A percentile compares a stretch with the other conserved stretches of the same genome.
These are phyloP conservation scores for Endomychus coccineus DNA, from an alignment of 2,888 invertebrate genomes.

Conservation along the genomic window DNA sequence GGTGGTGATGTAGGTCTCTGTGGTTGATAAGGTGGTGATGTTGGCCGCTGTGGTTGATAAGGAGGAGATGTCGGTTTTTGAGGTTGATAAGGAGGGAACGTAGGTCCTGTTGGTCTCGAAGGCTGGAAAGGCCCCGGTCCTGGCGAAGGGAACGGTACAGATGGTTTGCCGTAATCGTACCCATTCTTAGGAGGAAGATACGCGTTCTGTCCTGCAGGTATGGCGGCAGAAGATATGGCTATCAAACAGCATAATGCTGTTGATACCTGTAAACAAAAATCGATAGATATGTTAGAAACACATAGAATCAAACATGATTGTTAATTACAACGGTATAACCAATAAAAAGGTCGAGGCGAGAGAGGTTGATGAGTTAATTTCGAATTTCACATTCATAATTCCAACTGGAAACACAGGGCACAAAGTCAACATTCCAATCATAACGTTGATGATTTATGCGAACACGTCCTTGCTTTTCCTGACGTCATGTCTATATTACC, in stretches of 20 bases:
- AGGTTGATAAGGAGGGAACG: constrained; percentile 22
- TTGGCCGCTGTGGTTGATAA: constrained; percentile 11
- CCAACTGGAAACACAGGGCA: no score
- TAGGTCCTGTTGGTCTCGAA: constrained; percentile 25
- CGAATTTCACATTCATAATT: no score
- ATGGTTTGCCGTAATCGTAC: constrained; percentile 66
- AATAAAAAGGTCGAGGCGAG: no score
- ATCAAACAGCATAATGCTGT: constrained; percentile 45
- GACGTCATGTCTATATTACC: no score
- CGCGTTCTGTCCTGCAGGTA: constrained; percentile 60
- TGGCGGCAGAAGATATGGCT: constrained; percentile 45
- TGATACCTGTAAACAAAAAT: constrained; percentile 46
- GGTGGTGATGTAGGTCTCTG: constrained; percentile 16
- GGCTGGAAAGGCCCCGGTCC: constrained; percentile 23
- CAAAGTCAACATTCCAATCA: no score
- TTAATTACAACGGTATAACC: no score
- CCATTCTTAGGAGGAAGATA: constrained; percentile 67
- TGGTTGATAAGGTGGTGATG: constrained; percentile 11
- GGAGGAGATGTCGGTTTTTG: constrained; percentile 18
- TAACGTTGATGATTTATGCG: no score
- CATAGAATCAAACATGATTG: no score
- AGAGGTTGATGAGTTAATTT: no score
- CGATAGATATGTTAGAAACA: no score
- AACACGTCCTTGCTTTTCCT: no score
- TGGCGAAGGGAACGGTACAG: constrained; percentile 50